Evolutionary conservation across 2,888 invertebrate genomes (phyloP), one percentile per base, ranked within the genome.

Genomic region (Acrobasis consociella): DNA sequence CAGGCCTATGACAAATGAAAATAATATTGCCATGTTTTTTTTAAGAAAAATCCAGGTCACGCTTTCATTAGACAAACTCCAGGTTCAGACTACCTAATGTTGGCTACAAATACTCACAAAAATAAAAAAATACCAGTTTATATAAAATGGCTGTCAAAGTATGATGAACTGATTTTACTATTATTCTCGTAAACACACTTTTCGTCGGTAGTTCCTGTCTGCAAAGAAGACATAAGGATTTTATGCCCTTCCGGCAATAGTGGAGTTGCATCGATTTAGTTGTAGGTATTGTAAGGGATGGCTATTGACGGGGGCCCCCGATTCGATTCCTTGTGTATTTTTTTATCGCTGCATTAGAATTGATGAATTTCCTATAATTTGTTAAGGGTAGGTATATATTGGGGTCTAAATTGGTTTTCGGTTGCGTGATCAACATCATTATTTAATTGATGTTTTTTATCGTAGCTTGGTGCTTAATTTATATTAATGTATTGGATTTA

Each of bases 141-240:
- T 31, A 7, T 31, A 31, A 31, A 31, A 46, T n/a, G n/a, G 13
- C 46, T n/a, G 46, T 46, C 46, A 46, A 46, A 46, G 13, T 46
- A 22, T 22, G 22, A 22, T 22, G 10, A 5, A 46, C 46, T 46
- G 46, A 46, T 46, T 46, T 46, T 46, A 46, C 46, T 46, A 46
- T 46, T 10, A 46, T 38, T 38, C 53, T 53, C 53, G 53, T 53
- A 53, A 53, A 22, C 56, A 56, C 42, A 42, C n/a, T 42, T 56
- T 56, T 17, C 39, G 42, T 11, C 17, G 17, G 38, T 51, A 58
- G 59, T 63, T 65, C 61, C 63, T 50, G 60, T 42, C 16, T 55
- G 42, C 9, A 52, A 60, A 53, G 46, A 52, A 49, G 62, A 64
- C 64, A 63, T 62, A 63, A 64, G 60, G 42, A 62, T 67, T 67